Evolutionary conservation across 2,113 vertebrate species (phyloP).

Genomic region (Scophthalmus maximus): DNA sequence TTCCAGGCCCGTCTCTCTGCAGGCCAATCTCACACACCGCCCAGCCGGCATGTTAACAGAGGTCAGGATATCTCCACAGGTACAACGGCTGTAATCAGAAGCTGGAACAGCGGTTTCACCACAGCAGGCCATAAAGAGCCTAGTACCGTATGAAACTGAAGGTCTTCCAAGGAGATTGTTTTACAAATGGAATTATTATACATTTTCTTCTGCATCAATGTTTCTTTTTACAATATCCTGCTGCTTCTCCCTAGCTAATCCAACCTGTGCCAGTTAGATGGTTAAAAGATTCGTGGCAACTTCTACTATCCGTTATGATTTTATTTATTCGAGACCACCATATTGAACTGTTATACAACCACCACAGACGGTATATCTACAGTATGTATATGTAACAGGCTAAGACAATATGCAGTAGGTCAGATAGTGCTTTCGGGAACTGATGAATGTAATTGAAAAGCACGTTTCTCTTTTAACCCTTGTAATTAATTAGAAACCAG

Average conservation of each 20-base stretch:
- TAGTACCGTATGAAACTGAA: conserved; percentile 6
- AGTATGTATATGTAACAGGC: too few relatives aligned
- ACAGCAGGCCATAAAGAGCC: neutral
- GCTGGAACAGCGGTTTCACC: conserved; percentile 24
- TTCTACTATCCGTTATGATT: neutral
- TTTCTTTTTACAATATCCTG: neutral
- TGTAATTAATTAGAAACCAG: too few relatives aligned
- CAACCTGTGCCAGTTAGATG: neutral
- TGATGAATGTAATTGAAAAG: too few relatives aligned
- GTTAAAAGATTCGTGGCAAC: too few relatives aligned
- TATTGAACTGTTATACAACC: too few relatives aligned
- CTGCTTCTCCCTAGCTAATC: neutral
- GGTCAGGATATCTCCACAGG: conserved; percentile 43
- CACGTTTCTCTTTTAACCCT: too few relatives aligned
- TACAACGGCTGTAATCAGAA: conserved; percentile 31
- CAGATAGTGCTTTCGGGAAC: too few relatives aligned
- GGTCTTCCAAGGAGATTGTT: conserved; percentile 11
- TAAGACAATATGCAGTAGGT: too few relatives aligned
- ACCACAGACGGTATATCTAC: too few relatives aligned
- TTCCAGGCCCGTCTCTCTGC: conserved; percentile 45
- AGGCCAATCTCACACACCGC: conserved; percentile 42
- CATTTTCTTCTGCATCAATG: neutral
- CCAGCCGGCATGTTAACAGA: conserved; percentile 39
- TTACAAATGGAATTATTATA: neutral
- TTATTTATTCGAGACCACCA: too few relatives aligned